Conservation (phyloP, 2,797 vertebrate genomes). For the Hoplostethus mediterraneus region DNA sequence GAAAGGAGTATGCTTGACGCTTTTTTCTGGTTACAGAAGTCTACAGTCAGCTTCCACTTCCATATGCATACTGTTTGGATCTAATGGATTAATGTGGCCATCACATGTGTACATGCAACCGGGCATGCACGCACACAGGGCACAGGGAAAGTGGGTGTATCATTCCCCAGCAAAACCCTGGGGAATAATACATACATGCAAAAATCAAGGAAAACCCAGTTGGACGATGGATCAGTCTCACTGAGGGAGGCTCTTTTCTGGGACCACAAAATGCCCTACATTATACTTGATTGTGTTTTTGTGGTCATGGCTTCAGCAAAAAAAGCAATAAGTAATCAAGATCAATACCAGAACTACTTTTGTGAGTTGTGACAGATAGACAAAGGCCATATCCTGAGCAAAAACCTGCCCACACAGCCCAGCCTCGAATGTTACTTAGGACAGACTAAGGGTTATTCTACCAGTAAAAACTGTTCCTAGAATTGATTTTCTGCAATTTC, state of each 20-base stretch:
- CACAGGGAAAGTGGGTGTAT: background rate
- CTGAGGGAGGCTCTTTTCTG: constrained; percentile 2
- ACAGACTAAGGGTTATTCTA: background rate
- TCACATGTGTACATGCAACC: constrained; percentile 21
- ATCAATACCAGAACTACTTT: background rate
- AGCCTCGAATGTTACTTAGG: no score
- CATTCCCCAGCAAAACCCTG: constrained; percentile 1
- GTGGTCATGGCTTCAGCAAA: background rate
- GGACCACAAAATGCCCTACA: background rate
- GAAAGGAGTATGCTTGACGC: background rate
- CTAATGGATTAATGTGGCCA: constrained; percentile 65
- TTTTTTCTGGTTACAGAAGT: constrained; percentile 9
- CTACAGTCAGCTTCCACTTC: constrained; percentile 39
- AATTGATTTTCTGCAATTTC: constrained; percentile 67
- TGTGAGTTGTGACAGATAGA: background rate
- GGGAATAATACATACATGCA: constrained; percentile 41
- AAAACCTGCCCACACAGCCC: background rate
- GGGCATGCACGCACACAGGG: constrained; percentile 9
- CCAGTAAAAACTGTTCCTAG: constrained; percentile 29
- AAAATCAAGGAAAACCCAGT: constrained; percentile 42
- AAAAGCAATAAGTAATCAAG: background rate
- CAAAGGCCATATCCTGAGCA: constrained; percentile 8
- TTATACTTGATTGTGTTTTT: constrained; percentile 9
- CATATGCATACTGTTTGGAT: constrained; percentile 46
- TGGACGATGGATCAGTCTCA: constrained; percentile 35